Evolutionary conservation across 2,888 invertebrate genomes (phyloP), one percentile per base, ranked within the genome.

Genomic region (Mythimna impura): DNA sequence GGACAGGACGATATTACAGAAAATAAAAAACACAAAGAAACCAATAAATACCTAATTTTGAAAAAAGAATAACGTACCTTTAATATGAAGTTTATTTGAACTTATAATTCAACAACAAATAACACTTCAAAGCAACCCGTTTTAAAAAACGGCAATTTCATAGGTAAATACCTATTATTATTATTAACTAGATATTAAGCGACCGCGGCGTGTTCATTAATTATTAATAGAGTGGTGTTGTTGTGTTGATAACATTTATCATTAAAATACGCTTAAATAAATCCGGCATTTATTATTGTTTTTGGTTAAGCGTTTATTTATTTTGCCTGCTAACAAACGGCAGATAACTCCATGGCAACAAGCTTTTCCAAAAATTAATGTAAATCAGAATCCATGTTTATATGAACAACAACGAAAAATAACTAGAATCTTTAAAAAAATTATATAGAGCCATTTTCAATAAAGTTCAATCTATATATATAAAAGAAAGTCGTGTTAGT

Each of bases 221-320:
- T 76, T 71, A 80, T 74, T 63, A 66, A 80, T 72, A 22, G 52
- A 60, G 78, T 82, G 69, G 80, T 61, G 34, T n/a, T n/a, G 55
- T 20, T 71, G 66, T 75, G 66, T 80, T 80, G 65, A 80, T 82
- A 66, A 73, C 47, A 78, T 76, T 76, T 70, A 83, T 76, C 17
- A 80, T 72, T 77, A 55, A 74, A 77, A 69, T 66, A 54, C 20
- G 36, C 65, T 72, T 60, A 63, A 69, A 58, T 34, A 65, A 52
- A 67, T 58, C 50, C 40, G 14, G 43, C 2, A 66, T 66, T 40
- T 64, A 66, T 50, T 66, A 36, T 66, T 71, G 30, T 55, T 71
- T 60, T 66, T 52, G 54, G 57, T 22, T 72, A 17, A 9, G 10
- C 12, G 8, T 58, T 62, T 66, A 63, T 77, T 72, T 76, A 58